Evolutionary conservation across 2,888 invertebrate genomes (phyloP).

Genomic region (Cosmia pyralina): DNA sequence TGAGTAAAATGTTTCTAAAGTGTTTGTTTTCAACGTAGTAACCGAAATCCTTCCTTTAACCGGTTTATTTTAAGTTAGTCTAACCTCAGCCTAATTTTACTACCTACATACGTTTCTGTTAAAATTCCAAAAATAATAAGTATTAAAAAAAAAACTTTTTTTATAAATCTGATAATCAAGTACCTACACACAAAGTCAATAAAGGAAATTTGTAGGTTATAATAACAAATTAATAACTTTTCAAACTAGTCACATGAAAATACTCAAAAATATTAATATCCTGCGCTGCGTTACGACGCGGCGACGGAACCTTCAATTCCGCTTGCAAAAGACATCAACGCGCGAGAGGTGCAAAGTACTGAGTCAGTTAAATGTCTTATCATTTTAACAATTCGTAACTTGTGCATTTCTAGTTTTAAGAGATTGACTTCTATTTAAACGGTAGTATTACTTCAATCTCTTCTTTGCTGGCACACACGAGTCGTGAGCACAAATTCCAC

Average conservation of each 20-base stretch:
- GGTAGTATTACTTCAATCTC: not conserved
- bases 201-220: not conserved
- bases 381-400: constrained; percentile 1
- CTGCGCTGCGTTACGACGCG: constrained; percentile 9
- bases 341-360: constrained; percentile 27
- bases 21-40: not conserved
- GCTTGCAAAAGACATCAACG: constrained; percentile 70
- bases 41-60: too few species aligned
- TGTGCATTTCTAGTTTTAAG: not conserved
- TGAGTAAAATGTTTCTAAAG: not conserved
- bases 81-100: not conserved
- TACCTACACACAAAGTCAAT: not conserved
- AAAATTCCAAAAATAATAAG: not conserved
- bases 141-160: not conserved
- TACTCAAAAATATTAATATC: not conserved
- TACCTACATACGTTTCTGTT: not conserved
- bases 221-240: too few species aligned
- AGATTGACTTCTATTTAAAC: not conserved
- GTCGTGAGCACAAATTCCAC: too few species aligned
- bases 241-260: not conserved
- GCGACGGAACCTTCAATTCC: not conserved
- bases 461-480: too few species aligned
- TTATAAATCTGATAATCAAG: not conserved
- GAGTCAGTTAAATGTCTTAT: not conserved
- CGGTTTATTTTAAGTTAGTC: not conserved